Percentiles rank a stretch among this genome's conserved stretches.
These are phyloP conservation scores for Phyto melanocephala DNA, from an alignment of 2,888 invertebrate species.

Conservation along the genomic window DNA sequence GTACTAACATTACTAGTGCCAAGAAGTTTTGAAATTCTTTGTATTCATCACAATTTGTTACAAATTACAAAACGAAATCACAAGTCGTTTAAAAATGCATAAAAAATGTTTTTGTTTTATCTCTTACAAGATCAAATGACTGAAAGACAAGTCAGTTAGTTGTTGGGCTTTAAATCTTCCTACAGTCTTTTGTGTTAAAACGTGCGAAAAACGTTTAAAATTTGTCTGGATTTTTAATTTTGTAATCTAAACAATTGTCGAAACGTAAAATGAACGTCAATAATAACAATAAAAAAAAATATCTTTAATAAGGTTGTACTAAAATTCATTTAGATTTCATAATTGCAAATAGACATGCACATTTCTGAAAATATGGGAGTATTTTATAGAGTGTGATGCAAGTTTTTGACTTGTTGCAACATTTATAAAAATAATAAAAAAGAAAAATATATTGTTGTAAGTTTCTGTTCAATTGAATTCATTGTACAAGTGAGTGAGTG, in stretches of 20 bases:
- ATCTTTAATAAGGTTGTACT: conserved; percentile 44
- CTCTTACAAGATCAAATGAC: conserved; percentile 1
- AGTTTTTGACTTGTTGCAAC: conserved; percentile 37
- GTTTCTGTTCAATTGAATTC: conserved; percentile 35
- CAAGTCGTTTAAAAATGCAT: conserved; percentile 31
- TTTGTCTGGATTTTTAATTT: conserved; percentile 19
- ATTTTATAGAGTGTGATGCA: not conserved
- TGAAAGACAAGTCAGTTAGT: not conserved
- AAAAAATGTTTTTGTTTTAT: not conserved
- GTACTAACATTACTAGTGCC: too few relatives aligned
- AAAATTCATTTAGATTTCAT: conserved; percentile 58
- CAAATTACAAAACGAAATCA: conserved; percentile 2
- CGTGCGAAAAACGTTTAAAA: conserved; percentile 52
- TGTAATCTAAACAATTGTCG: conserved; percentile 40
- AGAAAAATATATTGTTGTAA: not conserved
- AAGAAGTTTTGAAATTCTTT: not conserved
- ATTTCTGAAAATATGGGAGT: conserved; percentile 10
- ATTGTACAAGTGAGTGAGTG: conserved; percentile 47
- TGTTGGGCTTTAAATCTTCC: not conserved
- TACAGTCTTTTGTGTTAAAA: not conserved
- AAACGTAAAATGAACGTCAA: not conserved
- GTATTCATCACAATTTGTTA: conserved; percentile 31
- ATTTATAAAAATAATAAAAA: not conserved
- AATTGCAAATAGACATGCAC: conserved; percentile 64
- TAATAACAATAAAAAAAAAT: not conserved